A percentile compares a stretch with the other conserved stretches of the same genome.
These are phyloP conservation scores for Synanthedon tipuliformis DNA, from an alignment of 2,888 invertebrate genomes.

Conservation along the genomic window DNA sequence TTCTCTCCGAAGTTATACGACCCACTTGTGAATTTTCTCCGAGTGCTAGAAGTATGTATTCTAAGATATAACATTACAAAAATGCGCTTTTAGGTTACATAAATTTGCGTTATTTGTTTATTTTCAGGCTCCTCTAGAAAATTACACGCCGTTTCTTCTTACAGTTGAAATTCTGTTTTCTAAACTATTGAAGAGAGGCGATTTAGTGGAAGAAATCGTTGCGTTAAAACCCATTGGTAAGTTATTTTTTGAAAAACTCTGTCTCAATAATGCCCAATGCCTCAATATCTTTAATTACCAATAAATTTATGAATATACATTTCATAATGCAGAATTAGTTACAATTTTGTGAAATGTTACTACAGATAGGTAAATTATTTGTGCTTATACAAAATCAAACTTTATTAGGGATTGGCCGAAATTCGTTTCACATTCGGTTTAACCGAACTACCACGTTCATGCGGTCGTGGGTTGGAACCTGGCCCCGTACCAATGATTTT, in stretches of 20 bases:
- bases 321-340: no score
- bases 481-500: no score
- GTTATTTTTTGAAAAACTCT: conserved; percentile 8
- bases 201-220: conserved; percentile 72
- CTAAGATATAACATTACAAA: conserved; percentile 1
- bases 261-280: no score
- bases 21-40: conserved; percentile 76
- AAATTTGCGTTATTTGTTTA: background rate
- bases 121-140: conserved; percentile 56
- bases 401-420: no score
- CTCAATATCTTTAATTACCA: no score
- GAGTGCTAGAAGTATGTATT: conserved; percentile 73
- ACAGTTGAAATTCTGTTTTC: conserved; percentile 79
- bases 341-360: no score
- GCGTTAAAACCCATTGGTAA: conserved; percentile 70
- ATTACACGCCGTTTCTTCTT: conserved; percentile 71
- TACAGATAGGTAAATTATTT: no score
- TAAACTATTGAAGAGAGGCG: conserved; percentile 74
- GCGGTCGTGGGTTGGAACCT: no score
- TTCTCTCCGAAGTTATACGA: conserved; percentile 69
- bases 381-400: no score
- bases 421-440: no score
- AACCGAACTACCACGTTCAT: no score
- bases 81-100: conserved; percentile 17
- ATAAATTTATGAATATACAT: no score